Percentiles rank a stretch among this genome's conserved stretches.
phyloP scores from a whole-genome alignment of 2,113 vertebrate species.

The Nerophis ophidion region DNA sequence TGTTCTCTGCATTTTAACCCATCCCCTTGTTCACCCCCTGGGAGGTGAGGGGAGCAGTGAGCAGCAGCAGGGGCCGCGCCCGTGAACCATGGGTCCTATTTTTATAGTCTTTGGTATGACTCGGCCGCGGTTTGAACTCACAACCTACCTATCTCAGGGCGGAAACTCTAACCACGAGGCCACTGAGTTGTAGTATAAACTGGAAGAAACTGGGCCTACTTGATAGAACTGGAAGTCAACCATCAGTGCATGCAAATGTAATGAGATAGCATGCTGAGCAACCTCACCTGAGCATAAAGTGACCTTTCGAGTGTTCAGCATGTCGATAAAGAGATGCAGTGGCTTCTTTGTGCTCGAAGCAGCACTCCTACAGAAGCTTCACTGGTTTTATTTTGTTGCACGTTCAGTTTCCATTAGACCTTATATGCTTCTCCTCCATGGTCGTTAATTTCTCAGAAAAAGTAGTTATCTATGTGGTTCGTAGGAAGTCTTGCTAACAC shows the following conservation, averaged over 20 bases:
- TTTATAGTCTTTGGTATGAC: no score
- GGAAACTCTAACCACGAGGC: no score
- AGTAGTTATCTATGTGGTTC: neutral
- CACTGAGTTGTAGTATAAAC: no score
- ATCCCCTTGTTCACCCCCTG: no score
- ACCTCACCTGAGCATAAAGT: constrained; percentile 11
- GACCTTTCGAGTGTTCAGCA: constrained; percentile 27
- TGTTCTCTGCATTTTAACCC: no score
- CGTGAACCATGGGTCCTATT: no score
- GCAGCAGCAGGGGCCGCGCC: no score
- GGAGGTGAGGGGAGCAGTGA: no score
- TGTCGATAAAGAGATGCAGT: neutral
- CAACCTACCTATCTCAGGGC: no score
- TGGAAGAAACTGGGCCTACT: neutral
- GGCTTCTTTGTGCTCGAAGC: constrained; percentile 14
- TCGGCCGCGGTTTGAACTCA: no score
- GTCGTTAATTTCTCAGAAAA: neutral
- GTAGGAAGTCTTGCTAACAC: constrained; percentile 9
- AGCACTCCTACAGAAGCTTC: neutral
- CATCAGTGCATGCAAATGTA: neutral
- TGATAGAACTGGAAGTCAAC: neutral
- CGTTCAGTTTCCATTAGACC: no score
- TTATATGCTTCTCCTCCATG: no score
- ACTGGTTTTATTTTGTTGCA: neutral
- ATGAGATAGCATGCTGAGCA: constrained; percentile 1